Evolutionary conservation across 1,140 invertebrate genomes (phyloP), one percentile per base, ranked within the genome.

Genomic region (Polyergus mexicanus): DNA sequence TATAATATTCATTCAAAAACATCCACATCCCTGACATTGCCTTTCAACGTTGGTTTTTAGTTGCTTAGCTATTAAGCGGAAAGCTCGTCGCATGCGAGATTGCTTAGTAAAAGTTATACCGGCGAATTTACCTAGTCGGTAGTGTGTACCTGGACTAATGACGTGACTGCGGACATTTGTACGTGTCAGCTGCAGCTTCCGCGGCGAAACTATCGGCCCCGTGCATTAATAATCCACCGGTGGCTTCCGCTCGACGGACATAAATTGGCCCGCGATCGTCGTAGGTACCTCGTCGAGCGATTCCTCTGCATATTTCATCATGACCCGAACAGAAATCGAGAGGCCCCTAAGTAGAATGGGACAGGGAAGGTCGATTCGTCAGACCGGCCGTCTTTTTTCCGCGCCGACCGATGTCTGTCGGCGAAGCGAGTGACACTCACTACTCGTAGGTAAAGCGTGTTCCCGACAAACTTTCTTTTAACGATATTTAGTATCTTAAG

Each of bases 161-260:
- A 94, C 92, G 91, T 89, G 84, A 89, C 90, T 88, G 88, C 63
- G 90, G 89, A 93, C 93, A 94, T 94, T 94, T 94, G 93, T 94
- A 94, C 91, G 89, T 88, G 94, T 94, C 94, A 94, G 91, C 77
- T 88, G 89, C 94, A 94, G 91, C 90, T 90, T 93, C 89, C 92
- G 92, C 89, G 87, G 90, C 72, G 86, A 87, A 93, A 93, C 93
- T 94, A 94, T 94, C 93, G 93, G 92, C 88, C 90, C 66, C 71
- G 91, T 88, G 91, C 93, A 94, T 94, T 94, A 94, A 94, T 94
- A 94, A 94, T 92, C 90, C 93, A 92, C 90, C 93, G 88, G 91
- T 92, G 92, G 89, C 88, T 91, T 92, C 92, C 92, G 74, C 62
- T 71, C 77, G 89, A 88, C 89, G 86, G 89, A 90, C 89, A 93